Conservation (phyloP, 2,113 vertebrate genomes). For the Nyctereutes procyonoides region DNA sequence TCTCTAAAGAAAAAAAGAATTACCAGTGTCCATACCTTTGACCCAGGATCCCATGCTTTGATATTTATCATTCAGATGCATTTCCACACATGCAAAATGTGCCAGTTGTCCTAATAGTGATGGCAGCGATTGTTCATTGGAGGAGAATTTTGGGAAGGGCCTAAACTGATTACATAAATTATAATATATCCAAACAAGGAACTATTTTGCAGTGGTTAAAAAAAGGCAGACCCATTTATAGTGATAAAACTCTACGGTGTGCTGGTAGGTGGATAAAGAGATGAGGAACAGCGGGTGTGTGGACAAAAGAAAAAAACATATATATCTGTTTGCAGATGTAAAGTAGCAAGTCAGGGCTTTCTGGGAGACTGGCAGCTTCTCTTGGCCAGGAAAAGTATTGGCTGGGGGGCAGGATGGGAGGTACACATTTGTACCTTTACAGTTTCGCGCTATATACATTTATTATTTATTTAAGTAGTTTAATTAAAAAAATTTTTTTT, state of each 20-base stretch:
- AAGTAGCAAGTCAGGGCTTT: background rate
- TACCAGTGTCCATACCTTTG: background rate
- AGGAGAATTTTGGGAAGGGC: background rate
- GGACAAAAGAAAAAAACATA: background rate
- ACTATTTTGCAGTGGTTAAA: no score
- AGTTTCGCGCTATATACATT: background rate
- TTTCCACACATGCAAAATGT: background rate
- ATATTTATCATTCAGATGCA: background rate
- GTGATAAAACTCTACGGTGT: fast-evolving
- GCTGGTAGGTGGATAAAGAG: background rate
- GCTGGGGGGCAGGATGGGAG: background rate
- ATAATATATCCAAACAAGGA: background rate
- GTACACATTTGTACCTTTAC: background rate
- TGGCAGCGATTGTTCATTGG: fast-evolving
- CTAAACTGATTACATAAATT: background rate
- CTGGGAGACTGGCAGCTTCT: background rate
- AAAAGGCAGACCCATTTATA: background rate
- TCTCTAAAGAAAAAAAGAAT: background rate
- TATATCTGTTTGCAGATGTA: background rate
- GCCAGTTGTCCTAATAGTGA: background rate
- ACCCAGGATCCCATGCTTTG: background rate
- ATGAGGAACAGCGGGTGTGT: background rate
- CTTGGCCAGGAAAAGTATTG: background rate
- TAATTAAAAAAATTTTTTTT: conserved; percentile 5
- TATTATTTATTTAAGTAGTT: background rate